Base-by-base conservation (phyloP, 1,140 invertebrate species). In the Macrocentrus cingulum region DNA sequence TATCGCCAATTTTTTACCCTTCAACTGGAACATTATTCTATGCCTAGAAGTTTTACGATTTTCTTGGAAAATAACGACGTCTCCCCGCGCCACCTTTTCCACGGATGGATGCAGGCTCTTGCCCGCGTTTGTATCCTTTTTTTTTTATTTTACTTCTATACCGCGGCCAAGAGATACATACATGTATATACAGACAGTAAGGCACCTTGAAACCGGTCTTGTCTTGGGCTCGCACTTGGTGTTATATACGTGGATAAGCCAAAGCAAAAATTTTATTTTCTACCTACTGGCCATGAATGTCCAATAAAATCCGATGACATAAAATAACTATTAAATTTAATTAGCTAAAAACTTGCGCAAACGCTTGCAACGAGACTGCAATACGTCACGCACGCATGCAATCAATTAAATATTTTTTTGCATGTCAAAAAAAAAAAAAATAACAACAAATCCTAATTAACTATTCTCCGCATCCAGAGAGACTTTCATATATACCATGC, bases 141-240 rank as follows among this genome's bases (percentile, higher is more conserved):
- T 41, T 16, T 41, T 52, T 52, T 52, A 15, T n/a, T 20, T 34
- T 51, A 25, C 11, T 11, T 34, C 29, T 34, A 34, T 34, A 11
- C 6, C 29, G 29, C 6, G 29, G 29, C 6, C 29, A 11, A 34
- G 29, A 11, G 29, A 34, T 6, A 11, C 18, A 39, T 41, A 52
- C 53, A 57, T 55, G 53, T 51, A 62, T 59, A 62, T 61, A 59
- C 54, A 62, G 65, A 67, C 70, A 62, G 59, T 59, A 63, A 70
- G 60, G 67, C 55, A 65, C 65, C 67, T 69, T 66, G 65, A 69
- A 67, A 66, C 57, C 65, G 50, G 61, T 65, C 54, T 45, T 46
- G 41, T 19, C 13, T 56, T 56, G 51, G 53, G 34, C 62, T 56
- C 51, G 11, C 29, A 34, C 6, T 11, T 34, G 29, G 11, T 34